A percentile compares a stretch with the other conserved stretches of the same genome.
These are phyloP conservation scores for Eilema sororculum DNA, from an alignment of 2,888 invertebrate species.

Conservation along the genomic window DNA sequence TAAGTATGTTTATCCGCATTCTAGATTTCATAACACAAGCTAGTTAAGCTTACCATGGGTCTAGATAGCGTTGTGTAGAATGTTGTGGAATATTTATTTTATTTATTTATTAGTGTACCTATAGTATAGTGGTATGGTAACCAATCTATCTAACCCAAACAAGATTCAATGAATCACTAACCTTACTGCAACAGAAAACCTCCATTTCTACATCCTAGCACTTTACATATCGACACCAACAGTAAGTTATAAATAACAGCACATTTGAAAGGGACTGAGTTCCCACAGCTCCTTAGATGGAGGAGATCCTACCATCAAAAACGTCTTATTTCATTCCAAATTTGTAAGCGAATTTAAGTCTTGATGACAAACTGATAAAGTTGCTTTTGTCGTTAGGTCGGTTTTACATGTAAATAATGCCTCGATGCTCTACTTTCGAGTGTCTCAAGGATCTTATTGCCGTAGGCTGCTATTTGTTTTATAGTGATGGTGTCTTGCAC, in stretches of 20 bases:
- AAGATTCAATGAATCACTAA: constrained; percentile 3
- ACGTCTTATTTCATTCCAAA: constrained; percentile 34
- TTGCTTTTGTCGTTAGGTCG: constrained; percentile 27
- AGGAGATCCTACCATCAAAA: constrained; percentile 55
- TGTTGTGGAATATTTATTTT: no score
- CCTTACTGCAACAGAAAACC: constrained; percentile 6
- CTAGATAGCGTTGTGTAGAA: no score
- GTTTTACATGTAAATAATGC: constrained; percentile 68
- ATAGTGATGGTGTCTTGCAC: background rate
- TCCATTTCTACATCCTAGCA: constrained; percentile 48
- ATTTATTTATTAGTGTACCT: no score
- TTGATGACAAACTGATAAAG: constrained; percentile 30
- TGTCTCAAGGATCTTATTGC: constrained; percentile 63
- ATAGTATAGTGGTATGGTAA: no score
- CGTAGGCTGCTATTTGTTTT: constrained; percentile 34
- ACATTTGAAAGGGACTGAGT: constrained; percentile 78
- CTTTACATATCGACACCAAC: constrained; percentile 49
- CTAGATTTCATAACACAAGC: no score
- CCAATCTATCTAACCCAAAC: background rate
- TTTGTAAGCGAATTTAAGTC: constrained; percentile 27
- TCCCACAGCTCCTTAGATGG: constrained; percentile 78
- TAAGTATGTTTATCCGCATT: no score
- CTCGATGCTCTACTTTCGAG: constrained; percentile 75
- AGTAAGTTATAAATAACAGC: constrained; percentile 63
- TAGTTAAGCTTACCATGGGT: no score